Percentiles rank a stretch among this genome's conserved stretches.
Evolutionary conservation across 2,113 vertebrate genomes (phyloP).

Genomic region (Tretioscincus oriximinensis): DNA sequence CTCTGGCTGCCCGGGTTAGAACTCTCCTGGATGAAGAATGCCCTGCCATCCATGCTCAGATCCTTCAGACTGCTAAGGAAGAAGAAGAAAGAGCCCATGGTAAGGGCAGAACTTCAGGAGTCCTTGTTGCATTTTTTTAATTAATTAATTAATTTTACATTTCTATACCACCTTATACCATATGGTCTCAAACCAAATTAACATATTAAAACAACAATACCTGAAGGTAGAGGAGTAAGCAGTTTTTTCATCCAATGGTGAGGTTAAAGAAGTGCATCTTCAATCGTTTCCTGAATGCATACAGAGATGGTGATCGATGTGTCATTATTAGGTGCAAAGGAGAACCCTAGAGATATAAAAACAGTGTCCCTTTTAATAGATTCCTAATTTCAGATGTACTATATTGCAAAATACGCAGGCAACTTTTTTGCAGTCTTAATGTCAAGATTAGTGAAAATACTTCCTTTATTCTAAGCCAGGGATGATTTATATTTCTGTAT

Average conservation of each 20-base stretch:
- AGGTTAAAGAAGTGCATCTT: too few species aligned
- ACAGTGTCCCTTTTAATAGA: background rate
- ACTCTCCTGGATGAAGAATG: constrained; percentile 74
- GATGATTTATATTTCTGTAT: too few species aligned
- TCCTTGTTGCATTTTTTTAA: too few species aligned
- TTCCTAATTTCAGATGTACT: background rate
- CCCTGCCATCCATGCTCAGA: constrained; percentile 46
- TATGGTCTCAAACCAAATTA: too few species aligned
- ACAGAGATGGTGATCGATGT: too few species aligned
- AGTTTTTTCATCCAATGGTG: too few species aligned
- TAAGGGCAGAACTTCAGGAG: constrained; percentile 50
- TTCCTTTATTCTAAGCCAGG: background rate
- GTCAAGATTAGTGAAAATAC: background rate
- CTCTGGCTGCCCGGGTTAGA: constrained; percentile 75
- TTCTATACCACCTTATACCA: too few species aligned
- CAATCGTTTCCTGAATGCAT: too few species aligned
- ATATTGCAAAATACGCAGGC: background rate
- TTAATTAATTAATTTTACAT: too few species aligned
- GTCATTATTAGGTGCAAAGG: fast-evolving
- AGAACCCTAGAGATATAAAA: background rate
- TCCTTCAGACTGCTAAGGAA: constrained; percentile 68
- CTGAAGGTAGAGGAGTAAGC: too few species aligned
- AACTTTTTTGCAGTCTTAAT: background rate
- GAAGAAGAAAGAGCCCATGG: constrained; percentile 77
- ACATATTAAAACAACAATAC: too few species aligned